Base-by-base conservation (phyloP, 2,888 invertebrate genomes). In the Villa cingulata region DNA sequence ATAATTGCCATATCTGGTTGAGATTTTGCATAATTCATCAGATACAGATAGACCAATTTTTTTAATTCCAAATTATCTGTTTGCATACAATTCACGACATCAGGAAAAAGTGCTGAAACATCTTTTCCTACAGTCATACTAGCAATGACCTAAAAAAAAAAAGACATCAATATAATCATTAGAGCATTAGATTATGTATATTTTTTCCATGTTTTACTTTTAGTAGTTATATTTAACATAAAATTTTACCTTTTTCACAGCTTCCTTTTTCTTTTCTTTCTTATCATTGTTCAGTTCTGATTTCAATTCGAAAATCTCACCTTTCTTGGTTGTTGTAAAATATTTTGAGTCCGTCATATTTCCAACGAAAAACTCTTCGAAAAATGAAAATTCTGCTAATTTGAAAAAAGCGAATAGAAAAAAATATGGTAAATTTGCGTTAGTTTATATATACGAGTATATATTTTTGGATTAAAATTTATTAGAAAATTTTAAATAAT, bases 101-200 rank as follows among this genome's bases (percentile, higher is more conserved):
- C 98, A 0, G 98, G 97, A 66, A 99, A 99, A 16, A 98, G 72
- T 2, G 97, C 95, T 0, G 89, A 89, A 1, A 99, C 98, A 78
- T 98, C 98, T 75, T 98, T 98, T 45, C 98, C 98, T 19, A 99
- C 98, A 7, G 98, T 98, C 98, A 99, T 98, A 52, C 95, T 95
- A 20, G 98, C 98, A 64, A 98, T 98, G 18, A 98, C 97, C 85
- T 95, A 58, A 50, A 37, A 41, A 15, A 12, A n/a, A n/a, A n/a
- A n/a, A n/a, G n/a, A n/a, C n/a, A n/a, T n/a, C n/a, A n/a, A n/a
- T n/a, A n/a, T n/a, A n/a, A 40, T 23, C 16, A 15, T 36, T 40
- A 18, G 20, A 9, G 3, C 12, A n/a, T n/a, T n/a, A n/a, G n/a
- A n/a, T n/a, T n/a, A n/a, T n/a, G n/a, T n/a, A n/a, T n/a, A 41